phyloP scores from a whole-genome alignment of 2,888 invertebrate genomes.

The Scaeva pyrastri region DNA sequence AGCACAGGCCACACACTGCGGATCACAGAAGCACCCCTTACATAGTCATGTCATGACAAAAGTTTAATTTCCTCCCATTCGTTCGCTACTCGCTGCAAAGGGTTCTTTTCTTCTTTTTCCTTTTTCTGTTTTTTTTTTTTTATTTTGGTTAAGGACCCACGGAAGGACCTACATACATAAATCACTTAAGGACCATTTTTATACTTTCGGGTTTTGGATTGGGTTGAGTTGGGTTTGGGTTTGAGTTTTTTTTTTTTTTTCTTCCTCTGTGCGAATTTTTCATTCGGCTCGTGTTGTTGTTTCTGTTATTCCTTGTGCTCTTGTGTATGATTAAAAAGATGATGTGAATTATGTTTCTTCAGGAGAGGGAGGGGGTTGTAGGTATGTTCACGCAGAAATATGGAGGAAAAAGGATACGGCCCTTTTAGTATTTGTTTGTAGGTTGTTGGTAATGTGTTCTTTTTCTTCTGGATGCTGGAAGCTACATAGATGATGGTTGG shows the following conservation, averaged over 20 bases:
- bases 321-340: slow-evolving; percentile 64
- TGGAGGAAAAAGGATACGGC: slow-evolving; percentile 38
- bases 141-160: slow-evolving; percentile 54
- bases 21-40: not conserved
- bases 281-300: not conserved
- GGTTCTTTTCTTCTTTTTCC: slow-evolving; percentile 23
- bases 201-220: slow-evolving; percentile 44
- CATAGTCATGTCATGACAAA: slow-evolving; percentile 38
- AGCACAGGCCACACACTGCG: not conserved
- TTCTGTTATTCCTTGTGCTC: not conserved
- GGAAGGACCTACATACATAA: slow-evolving; percentile 69
- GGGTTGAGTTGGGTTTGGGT: not conserved
- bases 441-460: not conserved
- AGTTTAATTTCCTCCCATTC: slow-evolving; percentile 68
- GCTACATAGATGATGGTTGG: slow-evolving; percentile 21
- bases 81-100: not conserved
- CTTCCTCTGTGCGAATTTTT: not conserved
- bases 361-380: not conserved
- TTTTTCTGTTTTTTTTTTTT: no score
- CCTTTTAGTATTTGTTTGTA: not conserved
- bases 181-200: slow-evolving; percentile 72
- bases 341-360: slow-evolving; percentile 25
- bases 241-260: not conserved
- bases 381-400: slow-evolving; percentile 6
- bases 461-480: slow-evolving; percentile 34